Evolutionary conservation across 1,140 invertebrate species (phyloP).

Genomic region (Drosophila serrata): DNA sequence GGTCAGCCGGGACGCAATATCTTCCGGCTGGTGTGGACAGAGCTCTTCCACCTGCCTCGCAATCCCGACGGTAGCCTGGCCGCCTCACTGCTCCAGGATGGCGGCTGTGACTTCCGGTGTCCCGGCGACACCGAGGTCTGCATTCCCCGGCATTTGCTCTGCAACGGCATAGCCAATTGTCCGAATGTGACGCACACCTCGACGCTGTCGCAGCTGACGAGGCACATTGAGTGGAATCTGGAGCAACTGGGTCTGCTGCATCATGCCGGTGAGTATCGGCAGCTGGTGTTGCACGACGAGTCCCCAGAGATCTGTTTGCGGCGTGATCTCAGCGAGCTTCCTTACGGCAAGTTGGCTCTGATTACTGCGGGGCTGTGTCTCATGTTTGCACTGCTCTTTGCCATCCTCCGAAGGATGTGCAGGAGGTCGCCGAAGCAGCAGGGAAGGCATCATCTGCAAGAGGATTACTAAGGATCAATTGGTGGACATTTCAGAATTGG

Average conservation of each 20-base stretch:
- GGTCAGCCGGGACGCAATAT: constrained; percentile 90
- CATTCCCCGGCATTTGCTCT: constrained; percentile 92
- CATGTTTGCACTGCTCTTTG: constrained; percentile 84
- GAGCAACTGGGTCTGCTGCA: constrained; percentile 86
- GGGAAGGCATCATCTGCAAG: constrained; percentile 61
- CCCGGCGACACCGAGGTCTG: constrained; percentile 92
- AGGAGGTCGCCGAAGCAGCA: constrained; percentile 63
- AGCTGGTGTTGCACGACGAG: constrained; percentile 88
- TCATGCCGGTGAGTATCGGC: constrained; percentile 84
- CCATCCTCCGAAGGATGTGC: constrained; percentile 85
- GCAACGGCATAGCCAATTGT: constrained; percentile 93
- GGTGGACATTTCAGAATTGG: constrained; percentile 14
- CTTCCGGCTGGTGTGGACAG: constrained; percentile 95
- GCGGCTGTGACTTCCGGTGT: constrained; percentile 92
- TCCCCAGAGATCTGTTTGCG: constrained; percentile 88
- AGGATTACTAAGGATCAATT: constrained; percentile 61
- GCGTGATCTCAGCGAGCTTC: constrained; percentile 77
- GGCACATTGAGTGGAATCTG: constrained; percentile 87
- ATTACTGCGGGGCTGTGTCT: constrained; percentile 86
- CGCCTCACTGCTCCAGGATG: constrained; percentile 89
- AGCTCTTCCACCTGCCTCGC: constrained; percentile 93
- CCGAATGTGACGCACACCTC: constrained; percentile 88
- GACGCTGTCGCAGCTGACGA: constrained; percentile 86
- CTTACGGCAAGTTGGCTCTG: constrained; percentile 87
- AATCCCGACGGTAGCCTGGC: constrained; percentile 93